Base-by-base conservation (phyloP, 2,113 vertebrate genomes). In the Xenopus borealis region DNA sequence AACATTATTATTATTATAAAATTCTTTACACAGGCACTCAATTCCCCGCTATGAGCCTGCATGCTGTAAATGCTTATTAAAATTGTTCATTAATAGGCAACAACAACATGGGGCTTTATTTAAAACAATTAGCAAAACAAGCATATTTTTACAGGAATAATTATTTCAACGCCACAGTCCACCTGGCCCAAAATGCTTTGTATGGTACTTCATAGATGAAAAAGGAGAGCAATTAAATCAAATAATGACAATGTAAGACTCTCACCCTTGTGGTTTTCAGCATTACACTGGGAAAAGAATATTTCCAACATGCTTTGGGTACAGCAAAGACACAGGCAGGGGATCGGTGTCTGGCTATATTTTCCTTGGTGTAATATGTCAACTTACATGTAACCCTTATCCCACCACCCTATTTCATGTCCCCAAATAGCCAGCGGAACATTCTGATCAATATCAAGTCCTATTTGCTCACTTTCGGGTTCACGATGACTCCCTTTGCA, bases 61-160 rank as follows among this genome's bases (percentile, higher is more conserved):
- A 70, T 62, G 74, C 74, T 45, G 74, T 57, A 77, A 77, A 77
- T 27, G 74, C 74, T 77, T 77, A 77, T 77, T 77, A 77, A 77
- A 77, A 77, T 76, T 77, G 66, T 77, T 77, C 74, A 77, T 77
- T 77, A 77, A 69, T 77, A 77, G 74, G 67, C 74, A 55, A 70
- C 33, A 77, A 77, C 74, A 70, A 77, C 74, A 77, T 77, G 74
- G 74, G 74, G 74, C 67, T 77, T 77, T 77, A 77, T 77, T 64
- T 77, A 77, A 77, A 77, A 77, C 74, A 77, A 77, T 77, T 77
- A 77, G 61, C 61, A 77, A 77, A 77, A 64, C 74, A 77, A 77
- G 66, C 74, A 77, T 61, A 77, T 77, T 70, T 75, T 62, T 70
- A 52, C 50, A 45, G 30, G 67, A 69, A 44, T 77, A 57, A 76